A percentile compares a stretch with the other conserved stretches of the same genome.
These are phyloP conservation scores for Octomys mimax DNA, from an alignment of 2,797 vertebrate genomes.

Conservation along the genomic window DNA sequence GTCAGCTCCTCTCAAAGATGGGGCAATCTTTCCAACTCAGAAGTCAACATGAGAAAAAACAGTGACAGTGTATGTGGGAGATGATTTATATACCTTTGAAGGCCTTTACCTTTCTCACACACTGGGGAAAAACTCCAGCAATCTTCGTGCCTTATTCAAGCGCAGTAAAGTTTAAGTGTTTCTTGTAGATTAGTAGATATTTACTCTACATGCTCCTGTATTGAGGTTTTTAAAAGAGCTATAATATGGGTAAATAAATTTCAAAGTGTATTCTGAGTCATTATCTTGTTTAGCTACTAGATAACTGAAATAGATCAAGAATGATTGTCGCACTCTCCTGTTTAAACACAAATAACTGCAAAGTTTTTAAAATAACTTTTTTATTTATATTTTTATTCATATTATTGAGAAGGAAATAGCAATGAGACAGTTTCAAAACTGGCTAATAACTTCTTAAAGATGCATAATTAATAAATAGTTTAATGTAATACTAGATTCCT, in stretches of 20 bases:
- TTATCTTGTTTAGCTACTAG: slow-evolving; percentile 25
- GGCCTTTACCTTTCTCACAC: slow-evolving; percentile 57
- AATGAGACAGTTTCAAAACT: too few relatives aligned
- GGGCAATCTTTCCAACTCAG: slow-evolving; percentile 76
- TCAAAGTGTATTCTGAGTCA: background rate
- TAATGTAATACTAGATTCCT: slow-evolving; percentile 16
- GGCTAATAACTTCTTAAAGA: background rate
- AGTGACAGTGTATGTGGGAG: slow-evolving; percentile 78
- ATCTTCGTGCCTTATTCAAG: slow-evolving; percentile 44
- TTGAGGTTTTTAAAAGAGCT: too few relatives aligned
- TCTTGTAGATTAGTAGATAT: background rate
- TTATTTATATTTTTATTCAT: too few relatives aligned
- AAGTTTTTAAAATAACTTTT: slow-evolving; percentile 9
- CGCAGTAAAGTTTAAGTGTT: background rate
- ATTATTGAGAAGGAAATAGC: too few relatives aligned
- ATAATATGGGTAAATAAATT: background rate
- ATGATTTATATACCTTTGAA: slow-evolving; percentile 76
- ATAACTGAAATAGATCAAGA: slow-evolving; percentile 29
- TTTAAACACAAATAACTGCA: slow-evolving; percentile 6
- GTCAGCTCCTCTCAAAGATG: slow-evolving; percentile 66
- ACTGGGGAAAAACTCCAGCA: slow-evolving; percentile 65
- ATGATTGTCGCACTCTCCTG: background rate
- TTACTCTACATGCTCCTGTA: background rate
- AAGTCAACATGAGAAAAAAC: slow-evolving; percentile 87
- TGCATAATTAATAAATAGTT: background rate